phyloP scores from a whole-genome alignment of 1,140 invertebrate species.

The Tetranychus cinnabarinus region DNA sequence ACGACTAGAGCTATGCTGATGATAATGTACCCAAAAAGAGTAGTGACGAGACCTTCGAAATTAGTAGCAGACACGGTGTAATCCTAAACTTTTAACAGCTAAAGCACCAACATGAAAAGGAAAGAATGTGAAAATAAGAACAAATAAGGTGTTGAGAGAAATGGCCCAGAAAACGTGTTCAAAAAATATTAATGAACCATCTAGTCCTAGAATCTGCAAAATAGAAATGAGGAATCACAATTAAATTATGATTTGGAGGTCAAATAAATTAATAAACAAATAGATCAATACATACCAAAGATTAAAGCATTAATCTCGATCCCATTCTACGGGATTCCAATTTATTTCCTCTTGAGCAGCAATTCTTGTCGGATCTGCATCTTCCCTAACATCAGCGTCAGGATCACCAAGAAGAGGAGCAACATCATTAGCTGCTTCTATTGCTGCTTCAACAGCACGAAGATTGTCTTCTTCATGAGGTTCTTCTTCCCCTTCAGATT shows the following conservation, averaged over 20 bases:
- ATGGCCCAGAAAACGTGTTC: conserved; percentile 99
- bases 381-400: background rate
- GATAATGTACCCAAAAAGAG: conserved; percentile 72
- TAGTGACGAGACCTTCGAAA: conserved; percentile 78
- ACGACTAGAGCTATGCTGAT: conserved; percentile 60
- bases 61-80: conserved; percentile 43
- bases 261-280: too few relatives aligned
- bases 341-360: conserved; percentile 42
- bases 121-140: conserved; percentile 68
- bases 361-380: background rate
- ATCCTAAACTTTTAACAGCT: conserved; percentile 44
- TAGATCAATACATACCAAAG: too few relatives aligned
- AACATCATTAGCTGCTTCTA: conserved; percentile 14
- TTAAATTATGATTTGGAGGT: too few relatives aligned
- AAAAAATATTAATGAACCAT: conserved; percentile 85
- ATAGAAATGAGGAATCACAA: conserved; percentile 1
- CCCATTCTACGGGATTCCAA: conserved; percentile 97
- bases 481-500: conserved; percentile 13
- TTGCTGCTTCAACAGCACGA: conserved; percentile 12
- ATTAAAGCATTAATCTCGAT: too few relatives aligned
- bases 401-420: background rate
- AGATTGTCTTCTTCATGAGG: conserved; percentile 14
- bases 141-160: conserved; percentile 85
- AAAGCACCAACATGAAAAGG: conserved; percentile 84
- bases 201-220: conserved; percentile 76